Percentiles rank a stretch among this genome's conserved stretches.
phyloP scores from a whole-genome alignment of 2,888 invertebrate species.

The Microplitis manilae region DNA sequence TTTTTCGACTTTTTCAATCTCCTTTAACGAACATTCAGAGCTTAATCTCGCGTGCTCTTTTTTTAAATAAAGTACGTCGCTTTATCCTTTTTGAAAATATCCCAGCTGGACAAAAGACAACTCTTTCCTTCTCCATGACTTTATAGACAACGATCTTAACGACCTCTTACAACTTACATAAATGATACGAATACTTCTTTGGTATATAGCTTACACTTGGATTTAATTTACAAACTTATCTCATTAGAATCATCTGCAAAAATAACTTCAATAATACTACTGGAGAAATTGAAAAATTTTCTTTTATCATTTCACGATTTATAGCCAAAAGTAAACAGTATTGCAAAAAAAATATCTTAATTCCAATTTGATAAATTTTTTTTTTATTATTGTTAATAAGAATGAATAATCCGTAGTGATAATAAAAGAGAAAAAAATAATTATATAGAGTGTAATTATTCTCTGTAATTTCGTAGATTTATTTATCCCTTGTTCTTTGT shows the following conservation, averaged over 20 bases:
- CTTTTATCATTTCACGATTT: too few species aligned
- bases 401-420: neutral
- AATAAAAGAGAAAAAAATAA: constrained; percentile 9
- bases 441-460: constrained; percentile 44
- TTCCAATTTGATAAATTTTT: too few species aligned
- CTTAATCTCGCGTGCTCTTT: constrained; percentile 32
- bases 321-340: too few species aligned
- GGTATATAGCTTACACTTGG: constrained; percentile 47
- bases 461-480: constrained; percentile 60
- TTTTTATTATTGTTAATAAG: neutral
- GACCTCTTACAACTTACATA: constrained; percentile 49
- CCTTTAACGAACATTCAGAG: neutral
- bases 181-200: constrained; percentile 51
- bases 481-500: constrained; percentile 56
- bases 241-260: neutral
- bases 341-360: too few species aligned
- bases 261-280: neutral
- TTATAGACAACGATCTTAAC: constrained; percentile 63
- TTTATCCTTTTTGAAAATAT: constrained; percentile 56
- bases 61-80: constrained; percentile 46
- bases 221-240: constrained; percentile 31
- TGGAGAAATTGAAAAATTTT: too few species aligned
- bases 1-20: neutral
- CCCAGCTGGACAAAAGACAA: constrained; percentile 51
- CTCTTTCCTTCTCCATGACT: constrained; percentile 9